Evolutionary conservation across 2,797 vertebrate species (phyloP), one percentile per base, ranked within the genome.

Genomic region (Hylomyscus alleni): DNA sequence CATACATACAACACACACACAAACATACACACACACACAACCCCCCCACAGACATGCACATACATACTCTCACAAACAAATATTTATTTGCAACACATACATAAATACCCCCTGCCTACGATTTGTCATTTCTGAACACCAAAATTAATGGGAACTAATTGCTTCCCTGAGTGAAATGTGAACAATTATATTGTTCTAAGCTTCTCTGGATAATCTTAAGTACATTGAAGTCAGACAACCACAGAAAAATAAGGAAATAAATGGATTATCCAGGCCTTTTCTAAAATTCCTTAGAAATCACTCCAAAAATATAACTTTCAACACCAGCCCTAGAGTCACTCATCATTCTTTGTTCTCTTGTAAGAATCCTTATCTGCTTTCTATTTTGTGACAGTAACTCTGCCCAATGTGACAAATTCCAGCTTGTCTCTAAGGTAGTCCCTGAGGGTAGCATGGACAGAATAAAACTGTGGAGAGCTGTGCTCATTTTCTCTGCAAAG

Each of bases 301-400:
- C 26, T 75, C n/a, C 67, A 91, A 92, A 89, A 85, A 85, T 78
- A 86, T 3, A 44, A 7, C 31, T 93, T 95, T 96, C 84, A 97
- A 92, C 37, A 54, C 69, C 0, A 80, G 29, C 5, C 54, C 54
- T 90, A 85, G 47, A 34, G 37, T 87, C 86, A 95, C 20, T 78
- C 78, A 80, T 75, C 29, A 87, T 22, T 92, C 67, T 95, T 69
- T 95, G 37, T 93, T 73, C 82, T 34, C 40, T 91, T 77, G 0
- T 92, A 93, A 78, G 9, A 60, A 94, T 29, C 9, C 95, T 60
- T 92, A 77, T 96, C 77, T 85, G n/a, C 13, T 91, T 56, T 93
- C 44, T 86, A 80, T 58, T 76, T 4, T 15, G 13, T 82, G 94
- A 69, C 75, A 44, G 75, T 88, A 6, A 9, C 62, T 89, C 94